These are phyloP conservation scores for Cynopterus sphinx DNA, from an alignment of 2,797 vertebrate genomes.

Conservation along the genomic window DNA sequence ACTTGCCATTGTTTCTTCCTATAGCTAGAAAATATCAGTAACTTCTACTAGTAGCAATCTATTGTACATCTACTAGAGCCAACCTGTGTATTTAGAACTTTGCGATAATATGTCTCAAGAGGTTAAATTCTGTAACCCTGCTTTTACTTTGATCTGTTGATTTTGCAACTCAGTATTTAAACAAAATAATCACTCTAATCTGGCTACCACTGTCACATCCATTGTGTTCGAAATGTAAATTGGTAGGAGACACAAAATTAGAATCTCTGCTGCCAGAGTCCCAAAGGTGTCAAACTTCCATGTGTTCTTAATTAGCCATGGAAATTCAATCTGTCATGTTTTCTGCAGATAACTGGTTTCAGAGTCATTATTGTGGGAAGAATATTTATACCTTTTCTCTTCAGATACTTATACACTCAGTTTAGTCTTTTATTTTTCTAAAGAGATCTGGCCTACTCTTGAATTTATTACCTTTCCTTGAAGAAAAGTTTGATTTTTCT, in stretches of 20 bases:
- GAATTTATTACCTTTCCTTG: conserved; percentile 39
- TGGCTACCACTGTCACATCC: conserved; percentile 17
- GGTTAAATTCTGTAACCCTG: conserved; percentile 30
- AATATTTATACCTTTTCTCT: conserved; percentile 44
- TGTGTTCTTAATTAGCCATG: conserved; percentile 53
- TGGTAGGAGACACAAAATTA: conserved; percentile 48
- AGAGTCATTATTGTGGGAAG: conserved; percentile 7
- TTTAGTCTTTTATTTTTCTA: neutral
- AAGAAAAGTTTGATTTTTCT: neutral
- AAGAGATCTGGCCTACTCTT: neutral
- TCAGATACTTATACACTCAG: neutral
- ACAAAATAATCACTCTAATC: conserved; percentile 63
- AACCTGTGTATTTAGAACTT: neutral
- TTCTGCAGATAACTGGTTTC: conserved; percentile 48
- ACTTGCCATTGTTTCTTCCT: conserved; percentile 29
- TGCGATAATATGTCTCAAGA: conserved; percentile 7
- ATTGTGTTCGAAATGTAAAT: conserved; percentile 33
- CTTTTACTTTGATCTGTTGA: conserved; percentile 28
- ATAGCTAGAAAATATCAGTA: neutral
- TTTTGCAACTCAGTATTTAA: conserved; percentile 54
- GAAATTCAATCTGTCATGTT: conserved; percentile 63
- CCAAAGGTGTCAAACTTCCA: conserved; percentile 46
- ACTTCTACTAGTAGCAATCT: neutral
- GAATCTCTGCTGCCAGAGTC: neutral
- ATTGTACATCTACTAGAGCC: neutral